Evolutionary conservation across 2,113 vertebrate genomes (phyloP).

Genomic region (Rousettus leschenaultii): DNA sequence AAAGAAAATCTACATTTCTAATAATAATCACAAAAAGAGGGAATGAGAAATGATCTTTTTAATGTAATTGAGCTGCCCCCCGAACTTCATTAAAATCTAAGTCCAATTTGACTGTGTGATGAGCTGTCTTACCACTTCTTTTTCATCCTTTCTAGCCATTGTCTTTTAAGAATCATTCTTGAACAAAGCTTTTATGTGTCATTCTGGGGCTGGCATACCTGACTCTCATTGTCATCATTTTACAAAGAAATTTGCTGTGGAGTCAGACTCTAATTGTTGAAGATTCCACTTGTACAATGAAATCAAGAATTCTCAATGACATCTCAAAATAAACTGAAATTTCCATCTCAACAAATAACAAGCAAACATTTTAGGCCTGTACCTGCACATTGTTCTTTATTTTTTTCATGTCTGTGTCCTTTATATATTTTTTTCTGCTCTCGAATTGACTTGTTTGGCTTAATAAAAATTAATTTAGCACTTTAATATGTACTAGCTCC

Average conservation of each 20-base stretch:
- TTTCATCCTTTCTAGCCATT: background rate
- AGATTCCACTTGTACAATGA: background rate
- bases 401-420: background rate
- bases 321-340: background rate
- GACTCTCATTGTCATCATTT: background rate
- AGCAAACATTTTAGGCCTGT: background rate
- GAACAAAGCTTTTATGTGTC: background rate
- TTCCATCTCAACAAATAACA: background rate
- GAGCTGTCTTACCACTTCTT: background rate
- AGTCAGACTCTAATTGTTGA: background rate
- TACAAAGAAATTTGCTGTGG: background rate
- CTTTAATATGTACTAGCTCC: background rate
- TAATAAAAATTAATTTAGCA: background rate
- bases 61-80: background rate
- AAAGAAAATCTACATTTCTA: background rate
- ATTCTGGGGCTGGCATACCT: background rate
- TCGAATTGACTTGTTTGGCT: background rate
- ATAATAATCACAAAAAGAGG: background rate
- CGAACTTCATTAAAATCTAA: background rate
- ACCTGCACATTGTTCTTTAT: background rate
- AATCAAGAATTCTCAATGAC: background rate
- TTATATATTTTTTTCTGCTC: background rate
- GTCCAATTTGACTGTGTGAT: background rate
- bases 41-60: background rate
- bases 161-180: background rate